Base-by-base conservation (phyloP, 1,140 invertebrate species). In the Cydia splendana region DNA sequence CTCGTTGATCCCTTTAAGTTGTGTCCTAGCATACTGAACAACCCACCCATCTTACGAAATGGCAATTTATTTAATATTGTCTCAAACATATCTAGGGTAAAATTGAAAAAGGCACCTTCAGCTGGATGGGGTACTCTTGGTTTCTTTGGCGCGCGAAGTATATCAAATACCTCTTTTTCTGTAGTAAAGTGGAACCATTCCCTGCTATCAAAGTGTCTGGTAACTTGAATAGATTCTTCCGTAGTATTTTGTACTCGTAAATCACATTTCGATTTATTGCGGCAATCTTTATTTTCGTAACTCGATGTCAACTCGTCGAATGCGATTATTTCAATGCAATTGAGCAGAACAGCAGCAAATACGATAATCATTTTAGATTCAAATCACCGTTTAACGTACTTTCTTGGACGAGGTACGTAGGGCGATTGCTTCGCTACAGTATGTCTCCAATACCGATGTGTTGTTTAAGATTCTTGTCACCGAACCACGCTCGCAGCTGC, bases 401-500 rank as follows among this genome's bases (percentile, higher is more conserved):
- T 38, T 71, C 34, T 18, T 20, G n/a, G 38, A 15, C 4, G 5
- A 18, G n/a, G 30, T 20, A 20, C 15, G 34, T 38, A 65, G 15
- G 15, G 15, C 15, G 74, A 48, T 65, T 45, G 38, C 2, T 57
- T 28, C 10, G n/a, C 38, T 77, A 76, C 65, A 62, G 74, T 62
- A 80, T 34, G 34, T 67, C 48, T 78, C 84, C 78, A 18, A 85
- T 30, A 62, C 81, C 77, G 7, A 79, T 85, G 77, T 88, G 87
- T 15, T 82, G 53, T 76, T n/a, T 79, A 18, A 85, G 77, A 81
- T 88, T 87, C 77, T 73, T 85, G 20, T 82, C 83, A n/a, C 83
- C 82, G 67, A 84, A 77, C 77, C 77, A 79, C 67, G 62, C 34
- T 76, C 82, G 76, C 0, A 75, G 7, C 20, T 78, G 48, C 75